Conservation (phyloP, 2,888 invertebrate genomes). For the Rhogogaster chlorosoma region DNA sequence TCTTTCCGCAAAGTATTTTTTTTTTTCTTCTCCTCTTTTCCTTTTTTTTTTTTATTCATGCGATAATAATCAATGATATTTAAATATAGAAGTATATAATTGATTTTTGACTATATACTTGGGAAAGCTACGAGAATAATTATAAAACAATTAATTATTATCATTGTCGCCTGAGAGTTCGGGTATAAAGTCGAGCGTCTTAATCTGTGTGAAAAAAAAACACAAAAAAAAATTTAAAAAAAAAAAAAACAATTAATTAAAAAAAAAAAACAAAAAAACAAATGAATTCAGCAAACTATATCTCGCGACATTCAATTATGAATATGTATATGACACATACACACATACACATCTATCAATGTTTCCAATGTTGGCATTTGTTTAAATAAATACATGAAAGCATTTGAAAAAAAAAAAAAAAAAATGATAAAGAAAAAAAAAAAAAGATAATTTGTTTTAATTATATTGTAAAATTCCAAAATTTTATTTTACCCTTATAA, state of each 20-base stretch:
- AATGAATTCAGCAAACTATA: slow-evolving; percentile 23
- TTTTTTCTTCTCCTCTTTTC: background rate
- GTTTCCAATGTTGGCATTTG: slow-evolving; percentile 75
- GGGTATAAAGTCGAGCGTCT: slow-evolving; percentile 15
- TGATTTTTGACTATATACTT: background rate
- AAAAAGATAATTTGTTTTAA: background rate
- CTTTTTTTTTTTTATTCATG: background rate
- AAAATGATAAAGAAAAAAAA: background rate
- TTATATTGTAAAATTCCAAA: background rate
- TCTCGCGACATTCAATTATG: slow-evolving; percentile 52
- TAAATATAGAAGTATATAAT: background rate
- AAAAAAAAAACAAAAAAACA: slow-evolving; percentile 24
- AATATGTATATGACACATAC: slow-evolving; percentile 59
- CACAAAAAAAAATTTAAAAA: background rate
- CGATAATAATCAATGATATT: background rate
- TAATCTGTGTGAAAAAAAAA: background rate
- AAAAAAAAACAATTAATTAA: background rate
- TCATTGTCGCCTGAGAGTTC: slow-evolving; percentile 32
- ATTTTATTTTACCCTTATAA: too few species aligned
- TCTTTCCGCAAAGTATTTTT: background rate
- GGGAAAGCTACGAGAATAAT: slow-evolving; percentile 21
- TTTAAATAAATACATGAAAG: slow-evolving; percentile 72
- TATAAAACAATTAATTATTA: slow-evolving; percentile 23
- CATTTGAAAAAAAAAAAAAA: slow-evolving; percentile 59
- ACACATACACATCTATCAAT: slow-evolving; percentile 66